These are phyloP conservation scores for Xanthorhoe spadicearia DNA, from an alignment of 2,888 invertebrate species.

Conservation along the genomic window DNA sequence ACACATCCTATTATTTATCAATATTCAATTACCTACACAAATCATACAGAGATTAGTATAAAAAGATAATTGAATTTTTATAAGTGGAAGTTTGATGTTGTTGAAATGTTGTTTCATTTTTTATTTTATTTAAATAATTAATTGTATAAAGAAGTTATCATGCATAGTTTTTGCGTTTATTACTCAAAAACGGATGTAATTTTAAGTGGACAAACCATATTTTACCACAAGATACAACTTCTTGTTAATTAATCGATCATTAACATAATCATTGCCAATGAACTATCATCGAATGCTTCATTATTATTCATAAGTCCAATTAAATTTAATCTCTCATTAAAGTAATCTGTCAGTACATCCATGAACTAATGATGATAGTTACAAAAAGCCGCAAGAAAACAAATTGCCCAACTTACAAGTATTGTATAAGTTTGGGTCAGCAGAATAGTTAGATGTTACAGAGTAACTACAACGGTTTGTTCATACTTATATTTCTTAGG, in stretches of 20 bases:
- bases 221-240: neutral
- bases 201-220: no score
- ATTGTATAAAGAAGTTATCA: no score
- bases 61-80: no score
- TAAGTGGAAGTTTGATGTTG: no score
- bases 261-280: constrained; percentile 8
- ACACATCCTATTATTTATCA: constrained; percentile 11
- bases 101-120: no score
- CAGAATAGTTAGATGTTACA: constrained; percentile 7
- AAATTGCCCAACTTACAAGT: constrained; percentile 28
- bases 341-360: constrained; percentile 21
- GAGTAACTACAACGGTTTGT: neutral
- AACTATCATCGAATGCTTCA: constrained; percentile 17
- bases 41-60: neutral
- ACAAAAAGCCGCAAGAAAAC: constrained; percentile 31
- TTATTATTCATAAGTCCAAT: constrained; percentile 19
- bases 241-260: neutral
- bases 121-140: no score
- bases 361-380: constrained; percentile 23
- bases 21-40: neutral
- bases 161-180: no score
- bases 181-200: no score
- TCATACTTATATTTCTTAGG: neutral
- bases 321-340: constrained; percentile 21
- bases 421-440: constrained; percentile 32